Conservation (phyloP, 2,113 vertebrate genomes). For the Menidia beryllina region DNA sequence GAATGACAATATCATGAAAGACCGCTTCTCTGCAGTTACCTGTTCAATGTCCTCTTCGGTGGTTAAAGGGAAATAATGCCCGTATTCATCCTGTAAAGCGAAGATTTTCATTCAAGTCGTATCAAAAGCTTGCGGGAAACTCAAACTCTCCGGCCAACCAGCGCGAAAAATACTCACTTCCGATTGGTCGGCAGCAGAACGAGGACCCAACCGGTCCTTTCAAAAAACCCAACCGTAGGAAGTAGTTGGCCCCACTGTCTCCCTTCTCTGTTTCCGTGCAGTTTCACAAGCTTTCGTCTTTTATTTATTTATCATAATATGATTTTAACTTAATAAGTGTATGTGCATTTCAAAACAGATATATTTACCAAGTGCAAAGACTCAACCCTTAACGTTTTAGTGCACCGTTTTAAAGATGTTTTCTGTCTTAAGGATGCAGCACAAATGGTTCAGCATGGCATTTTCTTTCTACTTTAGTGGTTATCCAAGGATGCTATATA, state of each 20-base stretch:
- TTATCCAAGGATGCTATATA: too few relatives aligned
- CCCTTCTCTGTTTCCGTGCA: slow-evolving; percentile 10
- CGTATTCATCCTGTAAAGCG: slow-evolving; percentile 67
- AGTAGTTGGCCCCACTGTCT: slow-evolving; percentile 40
- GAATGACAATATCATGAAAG: slow-evolving; percentile 24
- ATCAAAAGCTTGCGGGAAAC: slow-evolving; percentile 82
- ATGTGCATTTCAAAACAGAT: background rate
- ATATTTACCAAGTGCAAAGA: background rate
- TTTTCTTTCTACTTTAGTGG: too few relatives aligned
- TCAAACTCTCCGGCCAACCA: slow-evolving; percentile 86
- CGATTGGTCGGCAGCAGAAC: slow-evolving; percentile 86
- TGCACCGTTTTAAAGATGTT: too few relatives aligned
- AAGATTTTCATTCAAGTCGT: slow-evolving; percentile 76
- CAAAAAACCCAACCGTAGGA: slow-evolving; percentile 82
- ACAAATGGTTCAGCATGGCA: too few relatives aligned
- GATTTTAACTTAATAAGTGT: background rate
- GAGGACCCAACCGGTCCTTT: slow-evolving; percentile 86
- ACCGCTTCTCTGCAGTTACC: slow-evolving; percentile 49
- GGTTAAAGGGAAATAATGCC: slow-evolving; percentile 58
- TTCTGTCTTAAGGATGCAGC: too few relatives aligned
- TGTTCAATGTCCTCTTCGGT: slow-evolving; percentile 42
- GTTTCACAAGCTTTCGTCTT: background rate
- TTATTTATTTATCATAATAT: background rate
- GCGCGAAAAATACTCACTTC: slow-evolving; percentile 94
- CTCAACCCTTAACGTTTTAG: too few relatives aligned